Base-by-base conservation (phyloP, 2,113 vertebrate genomes). In the Zosterops japonicus region DNA sequence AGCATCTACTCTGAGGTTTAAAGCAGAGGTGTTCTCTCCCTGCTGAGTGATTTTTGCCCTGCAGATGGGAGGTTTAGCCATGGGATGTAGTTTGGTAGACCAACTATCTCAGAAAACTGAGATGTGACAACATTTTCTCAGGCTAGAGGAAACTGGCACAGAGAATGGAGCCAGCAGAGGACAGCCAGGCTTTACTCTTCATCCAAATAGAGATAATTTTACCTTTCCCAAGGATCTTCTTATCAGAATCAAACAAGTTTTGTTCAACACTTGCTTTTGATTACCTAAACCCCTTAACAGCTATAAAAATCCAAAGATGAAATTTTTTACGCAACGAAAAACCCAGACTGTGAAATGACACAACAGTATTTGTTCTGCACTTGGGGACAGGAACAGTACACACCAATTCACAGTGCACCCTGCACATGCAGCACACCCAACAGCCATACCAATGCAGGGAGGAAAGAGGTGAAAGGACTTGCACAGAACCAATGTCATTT, bases 241-340 rank as follows among this genome's bases (percentile, higher is more conserved):
- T 39, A 31, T 57, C 33, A 88, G 87, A 95, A 60, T 78, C 44
- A 89, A 77, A 83, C 39, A 71, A 53, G 19, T 75, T 91, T 56
- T 87, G 69, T 56, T 76, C 91, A 95, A 88, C 46, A 68, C 42
- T 60, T 75, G 41, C 71, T 93, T 94, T 72, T 93, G 80, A 59
- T 89, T 79, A 82, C 17, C 61, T 44, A 56, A 84, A 65, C 59
- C 35, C 72, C 56, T 88, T 87, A 77, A 80, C 83, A 80, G 76
- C 63, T 88, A 20, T 67, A 86, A 91, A 78, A 77, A 63, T 16
- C 12, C 19, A 89, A 55, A 63, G 77, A 82, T 81, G 33, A 76
- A 86, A 46, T 93, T 70, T 76, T 46, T 89, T 83, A 83, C 64
- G 61, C 88, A 91, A 53, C 19, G 23, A 74, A 93, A 83, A 96